Evolutionary conservation across 1,140 invertebrate species (phyloP), one percentile per base, ranked within the genome.

Genomic region (Ooceraea biroi): DNA sequence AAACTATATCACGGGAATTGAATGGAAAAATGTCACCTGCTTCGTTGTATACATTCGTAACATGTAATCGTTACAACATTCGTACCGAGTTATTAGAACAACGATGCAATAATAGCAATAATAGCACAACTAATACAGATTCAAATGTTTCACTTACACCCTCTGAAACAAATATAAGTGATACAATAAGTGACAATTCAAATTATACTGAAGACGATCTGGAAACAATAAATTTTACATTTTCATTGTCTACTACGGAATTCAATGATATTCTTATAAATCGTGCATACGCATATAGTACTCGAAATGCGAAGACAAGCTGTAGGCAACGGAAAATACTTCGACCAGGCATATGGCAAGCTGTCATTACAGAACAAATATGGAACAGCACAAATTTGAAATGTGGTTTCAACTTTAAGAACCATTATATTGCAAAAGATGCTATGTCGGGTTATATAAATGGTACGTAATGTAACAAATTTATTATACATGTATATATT

Each of bases 391-490:
- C 82, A 27, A 57, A 52, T 46, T 19, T 76, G 17, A 76, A 73
- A 52, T 74, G 69, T 57, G 82, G 71, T 27, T 83, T 63, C 17
- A 72, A 76, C 65, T 83, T 44, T 66, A 46, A 63, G 41, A 83
- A 83, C 27, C 82, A 83, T 65, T 83, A 83, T 63, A 25, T 83
- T 50, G 12, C 69, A 11, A 52, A 52, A 36, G 46, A 61, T 63
- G 60, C 25, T 27, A 83, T 7, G 27, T 74, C 71, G n/a, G 71
- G 82, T 41, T 61, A 46, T n/a, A 83, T 83, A 30, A 83, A 83
- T 41, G 82, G 61, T 78, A 78, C 5, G 55, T 58, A 58, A 27
- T 58, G 55, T 58, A 11, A 58, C n/a, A 58, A 58, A 58, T 27
- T 27, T 58, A 58, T 58, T 58, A 58, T 19, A 57, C n/a, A 22